Base-by-base conservation (phyloP, 2,113 vertebrate genomes). In the Psittacara wagleri region DNA sequence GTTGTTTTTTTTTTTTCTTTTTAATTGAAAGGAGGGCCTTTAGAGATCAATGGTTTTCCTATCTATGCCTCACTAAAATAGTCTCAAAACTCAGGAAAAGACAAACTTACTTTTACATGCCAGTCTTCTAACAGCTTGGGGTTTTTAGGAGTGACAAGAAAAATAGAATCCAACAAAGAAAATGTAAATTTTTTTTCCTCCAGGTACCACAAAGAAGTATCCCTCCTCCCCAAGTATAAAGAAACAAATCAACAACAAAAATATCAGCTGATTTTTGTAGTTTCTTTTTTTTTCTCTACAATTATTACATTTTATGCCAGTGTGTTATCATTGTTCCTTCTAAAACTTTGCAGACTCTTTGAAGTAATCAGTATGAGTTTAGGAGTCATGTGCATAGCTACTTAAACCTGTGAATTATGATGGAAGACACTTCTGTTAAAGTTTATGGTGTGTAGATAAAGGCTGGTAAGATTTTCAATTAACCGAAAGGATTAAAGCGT, bases 401-500 rank as follows among this genome's bases (percentile, higher is more conserved):
- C 66, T 92, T 90, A 89, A 92, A 96, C 63, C 24, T 84, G 54
- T 68, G 35, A 63, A 86, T 95, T 91, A 61, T 67, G 73, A 67
- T 86, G 57, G 77, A 72, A 84, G 73, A 69, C 33, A 51, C 19
- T 88, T 77, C 73, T 87, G 39, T 96, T 94, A 88, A 95, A 87
- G 46, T 90, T 91, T 74, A 55, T 62, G 46, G 18, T 78, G 19
- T 41, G 33, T 37, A 63, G 88, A 77, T 92, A 82, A 88, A 92
- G 73, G 73, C 61, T 72, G 74, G 25, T 89, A 73, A 89, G 86
- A 64, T 85, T 92, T 94, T 85, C 92, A 95, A 86, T 96, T 96
- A 96, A 92, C 78, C 91, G 83, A 51, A 63, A 80, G 63, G 46
- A 80, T 93, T 96, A 92, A 95, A 93, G 41, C 49, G 23, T 74